phyloP scores from a whole-genome alignment of 2,888 invertebrate genomes.

The Dorcus parallelipipedus region DNA sequence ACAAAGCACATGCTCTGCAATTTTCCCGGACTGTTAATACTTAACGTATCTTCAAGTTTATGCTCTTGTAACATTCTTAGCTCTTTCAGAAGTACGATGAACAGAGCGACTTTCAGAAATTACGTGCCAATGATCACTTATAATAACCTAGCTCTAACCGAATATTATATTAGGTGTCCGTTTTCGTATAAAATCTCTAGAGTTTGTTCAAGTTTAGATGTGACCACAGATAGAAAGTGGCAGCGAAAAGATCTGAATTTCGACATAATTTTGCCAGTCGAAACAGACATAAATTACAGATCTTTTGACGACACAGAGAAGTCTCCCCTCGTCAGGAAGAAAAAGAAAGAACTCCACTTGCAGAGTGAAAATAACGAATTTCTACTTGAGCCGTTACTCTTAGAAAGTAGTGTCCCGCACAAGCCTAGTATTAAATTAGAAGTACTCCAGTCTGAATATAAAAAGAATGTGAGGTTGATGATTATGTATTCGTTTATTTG shows the following conservation, averaged over 20 bases:
- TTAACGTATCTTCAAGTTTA: constrained; percentile 6
- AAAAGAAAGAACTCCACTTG: constrained; percentile 11
- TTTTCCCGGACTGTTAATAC: constrained; percentile 13
- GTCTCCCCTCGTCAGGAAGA: constrained; percentile 9
- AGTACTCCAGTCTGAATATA: constrained; percentile 45
- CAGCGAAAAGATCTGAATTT: constrained; percentile 31
- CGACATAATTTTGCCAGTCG: constrained; percentile 43
- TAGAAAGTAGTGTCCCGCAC: constrained; percentile 49
- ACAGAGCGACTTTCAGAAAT: constrained; percentile 17
- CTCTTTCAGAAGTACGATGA: constrained; percentile 13
- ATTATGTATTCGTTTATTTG: constrained; percentile 57
- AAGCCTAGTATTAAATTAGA: constrained; percentile 36
- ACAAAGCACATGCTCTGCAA: constrained; percentile 5
- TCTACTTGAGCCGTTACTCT: constrained; percentile 51
- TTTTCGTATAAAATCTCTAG: constrained; percentile 18
- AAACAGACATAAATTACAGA: constrained; percentile 22
- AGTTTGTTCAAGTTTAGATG: constrained; percentile 21
- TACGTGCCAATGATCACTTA: constrained; percentile 24
- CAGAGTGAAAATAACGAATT: constrained; percentile 39
- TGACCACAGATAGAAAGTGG: constrained; percentile 19
- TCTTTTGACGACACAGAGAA: constrained; percentile 9
- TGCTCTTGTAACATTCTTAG: constrained; percentile 3
- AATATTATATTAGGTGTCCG: constrained; percentile 16
- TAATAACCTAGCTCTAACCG: constrained; percentile 17
- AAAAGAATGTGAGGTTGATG: constrained; percentile 53